phyloP scores from a whole-genome alignment of 2,888 invertebrate genomes.

The Lasiommata megera region DNA sequence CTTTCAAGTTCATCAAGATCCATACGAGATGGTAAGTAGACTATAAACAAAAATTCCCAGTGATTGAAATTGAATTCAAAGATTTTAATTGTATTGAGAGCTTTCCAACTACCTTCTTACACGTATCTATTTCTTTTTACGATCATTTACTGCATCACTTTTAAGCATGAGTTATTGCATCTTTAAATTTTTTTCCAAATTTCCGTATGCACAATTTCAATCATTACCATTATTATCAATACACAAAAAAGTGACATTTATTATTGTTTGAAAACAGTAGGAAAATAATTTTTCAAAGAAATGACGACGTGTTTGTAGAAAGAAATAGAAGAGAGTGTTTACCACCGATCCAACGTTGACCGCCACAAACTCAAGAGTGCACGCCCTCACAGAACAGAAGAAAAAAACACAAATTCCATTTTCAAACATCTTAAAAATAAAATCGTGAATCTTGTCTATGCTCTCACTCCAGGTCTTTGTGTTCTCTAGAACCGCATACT shows the following conservation, averaged over 20 bases:
- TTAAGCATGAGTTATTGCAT: background rate
- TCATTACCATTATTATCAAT: background rate
- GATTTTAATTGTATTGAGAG: background rate
- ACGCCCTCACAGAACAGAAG: conserved; percentile 34
- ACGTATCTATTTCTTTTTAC: conserved; percentile 29
- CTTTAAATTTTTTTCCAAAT: background rate
- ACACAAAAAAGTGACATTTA: background rate
- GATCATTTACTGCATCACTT: conserved; percentile 17
- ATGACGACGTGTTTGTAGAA: background rate
- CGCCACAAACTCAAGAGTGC: conserved; percentile 42
- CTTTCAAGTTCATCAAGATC: background rate
- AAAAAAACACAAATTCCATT: conserved; percentile 8
- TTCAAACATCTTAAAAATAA: conserved; percentile 25
- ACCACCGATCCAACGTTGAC: conserved; percentile 31
- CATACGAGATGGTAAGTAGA: background rate
- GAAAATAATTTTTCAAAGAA: too few relatives aligned
- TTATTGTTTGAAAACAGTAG: too few relatives aligned
- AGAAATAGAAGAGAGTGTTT: conserved; percentile 40
- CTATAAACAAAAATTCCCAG: background rate
- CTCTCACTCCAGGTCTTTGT: conserved; percentile 90
- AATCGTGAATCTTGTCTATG: conserved; percentile 59
- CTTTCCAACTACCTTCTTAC: conserved; percentile 18
- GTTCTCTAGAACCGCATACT: conserved; percentile 91
- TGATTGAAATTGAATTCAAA: background rate
- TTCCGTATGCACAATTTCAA: background rate